Conservation (phyloP, 2,113 vertebrate species). For the Pituophis catenifer region DNA sequence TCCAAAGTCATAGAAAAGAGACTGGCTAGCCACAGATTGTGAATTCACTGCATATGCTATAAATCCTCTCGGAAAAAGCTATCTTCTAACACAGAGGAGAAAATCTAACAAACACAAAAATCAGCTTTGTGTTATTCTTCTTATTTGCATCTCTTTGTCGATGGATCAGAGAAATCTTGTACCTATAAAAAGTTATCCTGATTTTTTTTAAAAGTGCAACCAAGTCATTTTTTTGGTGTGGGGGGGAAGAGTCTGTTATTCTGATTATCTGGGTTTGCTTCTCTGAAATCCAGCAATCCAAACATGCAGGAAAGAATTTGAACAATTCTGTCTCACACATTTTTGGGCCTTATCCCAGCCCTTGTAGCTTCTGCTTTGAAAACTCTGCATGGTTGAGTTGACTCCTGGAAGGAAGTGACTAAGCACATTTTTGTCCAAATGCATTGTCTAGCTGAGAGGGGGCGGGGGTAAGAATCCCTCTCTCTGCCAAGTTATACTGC, state of each 20-base stretch:
- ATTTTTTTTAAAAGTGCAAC: background rate
- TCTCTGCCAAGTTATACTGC: background rate
- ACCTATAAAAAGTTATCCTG: background rate
- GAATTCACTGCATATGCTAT: background rate
- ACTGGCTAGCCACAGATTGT: background rate
- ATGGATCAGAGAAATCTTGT: background rate
- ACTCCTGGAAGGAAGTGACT: background rate
- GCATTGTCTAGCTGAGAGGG: background rate
- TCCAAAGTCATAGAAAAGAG: background rate
- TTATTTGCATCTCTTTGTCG: background rate
- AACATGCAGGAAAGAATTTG: background rate
- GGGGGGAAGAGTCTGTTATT: background rate
- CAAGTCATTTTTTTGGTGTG: background rate
- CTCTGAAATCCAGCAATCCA: background rate
- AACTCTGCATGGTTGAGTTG: background rate
- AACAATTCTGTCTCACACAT: background rate
- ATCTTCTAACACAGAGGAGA: background rate
- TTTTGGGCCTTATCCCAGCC: background rate
- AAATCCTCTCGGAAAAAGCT: background rate
- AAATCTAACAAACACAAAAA: background rate
- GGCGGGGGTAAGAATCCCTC: background rate
- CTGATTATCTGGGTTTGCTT: background rate
- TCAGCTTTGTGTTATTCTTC: background rate
- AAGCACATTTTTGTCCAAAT: background rate
- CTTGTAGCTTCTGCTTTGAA: background rate